Evolutionary conservation across 2,113 vertebrate genomes (phyloP), one percentile per base, ranked within the genome.

Genomic region (Gasterosteus nipponicus): DNA sequence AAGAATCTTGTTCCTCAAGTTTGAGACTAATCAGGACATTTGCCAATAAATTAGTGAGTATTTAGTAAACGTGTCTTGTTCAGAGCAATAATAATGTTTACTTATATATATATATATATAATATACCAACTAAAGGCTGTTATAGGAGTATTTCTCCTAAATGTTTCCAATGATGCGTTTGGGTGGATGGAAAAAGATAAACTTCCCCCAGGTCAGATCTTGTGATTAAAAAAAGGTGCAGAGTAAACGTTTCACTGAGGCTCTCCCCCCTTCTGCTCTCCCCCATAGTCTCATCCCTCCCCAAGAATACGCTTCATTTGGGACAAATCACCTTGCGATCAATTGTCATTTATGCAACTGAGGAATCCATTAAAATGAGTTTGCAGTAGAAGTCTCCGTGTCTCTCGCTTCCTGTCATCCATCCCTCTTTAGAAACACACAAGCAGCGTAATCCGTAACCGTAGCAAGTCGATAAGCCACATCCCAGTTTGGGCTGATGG

Each of bases 281-380:
- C n/a, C 29, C 9, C 29, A 46, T 19, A n/a, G n/a, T 76, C 33
- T 19, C n/a, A 39, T 63, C 18, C 0, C 31, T 33, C 41, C 49
- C 75, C 35, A 54, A 69, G 49, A 15, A 22, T 44, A 49, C 0
- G 10, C 46, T 58, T 62, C 61, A 47, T 71, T 81, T 63, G 56
- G n/a, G 18, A 63, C 14, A 49, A 22, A 39, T 61, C 31, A n/a
- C 29, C 29, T 73, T 26, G 33, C 61, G 56, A 62, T 83, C 53
- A 75, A 33, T 79, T 81, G 64, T 70, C 18, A 62, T 73, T 59
- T 82, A 49, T 90, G 71, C 87, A 80, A 78, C 39, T 3, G 8
- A 73, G 58, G 74, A 82, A 87, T 77, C 80, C 64, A 88, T 87
- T 87, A 89, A 91, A 93, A 69, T 74, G 75, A 69, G 68, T 84